These are phyloP conservation scores for Orthosia gothica DNA, from an alignment of 2,888 invertebrate genomes.

Conservation along the genomic window DNA sequence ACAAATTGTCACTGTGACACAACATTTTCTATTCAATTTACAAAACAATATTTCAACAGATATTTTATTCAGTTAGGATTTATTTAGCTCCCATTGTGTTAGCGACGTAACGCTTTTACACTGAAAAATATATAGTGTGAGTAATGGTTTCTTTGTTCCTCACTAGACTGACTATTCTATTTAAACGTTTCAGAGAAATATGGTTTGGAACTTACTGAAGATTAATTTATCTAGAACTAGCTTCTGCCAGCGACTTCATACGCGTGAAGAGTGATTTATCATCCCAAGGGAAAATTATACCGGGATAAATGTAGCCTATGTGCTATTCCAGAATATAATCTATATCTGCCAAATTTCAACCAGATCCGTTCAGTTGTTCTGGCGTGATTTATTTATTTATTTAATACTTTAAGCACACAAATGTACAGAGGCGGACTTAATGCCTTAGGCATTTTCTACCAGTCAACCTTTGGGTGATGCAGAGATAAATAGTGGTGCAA, in stretches of 20 bases:
- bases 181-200: slow-evolving; percentile 13
- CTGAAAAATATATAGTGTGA: slow-evolving; percentile 28
- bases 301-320: too few species aligned
- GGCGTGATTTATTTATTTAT: too few species aligned
- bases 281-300: too few species aligned
- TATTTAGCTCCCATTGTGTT: slow-evolving; percentile 29
- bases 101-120: neutral
- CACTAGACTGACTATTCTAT: slow-evolving; percentile 1
- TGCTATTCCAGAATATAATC: too few species aligned
- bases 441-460: too few species aligned
- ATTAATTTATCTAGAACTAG: slow-evolving; percentile 4
- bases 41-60: neutral
- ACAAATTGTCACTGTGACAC: neutral
- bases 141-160: slow-evolving; percentile 34
- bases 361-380: too few species aligned
- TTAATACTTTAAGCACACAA: too few species aligned
- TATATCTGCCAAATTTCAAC: too few species aligned
- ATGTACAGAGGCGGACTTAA: too few species aligned
- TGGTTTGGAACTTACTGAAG: neutral
- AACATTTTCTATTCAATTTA: slow-evolving; percentile 7
- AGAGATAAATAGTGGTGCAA: too few species aligned
- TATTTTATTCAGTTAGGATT: slow-evolving; percentile 21
- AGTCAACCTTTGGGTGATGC: too few species aligned
- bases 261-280: too few species aligned
- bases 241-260: neutral